Base-by-base conservation (phyloP, 2,113 vertebrate genomes). In the Myxocyprinus asiaticus region DNA sequence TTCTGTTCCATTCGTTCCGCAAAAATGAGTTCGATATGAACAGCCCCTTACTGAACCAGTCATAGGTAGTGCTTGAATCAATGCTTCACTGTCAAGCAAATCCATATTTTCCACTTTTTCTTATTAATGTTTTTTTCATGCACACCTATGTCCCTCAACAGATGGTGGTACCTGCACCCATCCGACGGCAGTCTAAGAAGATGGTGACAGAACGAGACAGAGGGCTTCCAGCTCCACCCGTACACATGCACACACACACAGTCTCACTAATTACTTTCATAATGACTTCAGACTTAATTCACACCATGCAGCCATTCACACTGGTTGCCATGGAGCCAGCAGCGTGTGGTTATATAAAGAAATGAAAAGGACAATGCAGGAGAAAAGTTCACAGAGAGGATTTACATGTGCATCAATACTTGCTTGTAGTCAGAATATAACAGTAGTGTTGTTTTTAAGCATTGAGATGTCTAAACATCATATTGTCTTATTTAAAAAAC, bases 281-380 rank as follows among this genome's bases (percentile, higher is more conserved):
- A 81, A 80, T 80, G 44, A 53, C 63, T 80, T 68, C 51, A 81
- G 73, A 74, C 64, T 80, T 80, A 72, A 80, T 80, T 80, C 47
- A 50, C 51, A 48, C 61, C 15, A 11, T 48, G 53, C 42, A 73
- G 15, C 7, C 43, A 72, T 58, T 48, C 51, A 80, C 44, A 61
- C 45, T 17, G 14, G 70, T 80, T 75, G 22, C 70, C 70, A 74
- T 80, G 78, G 70, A 66, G 61, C 42, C 69, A 50, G 22, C 4
- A 43, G 33, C 17, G 17, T 50, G 58, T 15, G 63, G 43, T 62
- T 61, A 74, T 62, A 67, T 62, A 62, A 51, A 80, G 33, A 61
- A 75, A 62, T 51, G 33, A 33, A 76, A 65, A 65, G 50, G 47
- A 76, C 62, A 65, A 55, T 65, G 22, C 6, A 65, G 62, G 33